Evolutionary conservation across 2,113 vertebrate species (phyloP), one percentile per base, ranked within the genome.

Genomic region (Ancistrus triradiatus): DNA sequence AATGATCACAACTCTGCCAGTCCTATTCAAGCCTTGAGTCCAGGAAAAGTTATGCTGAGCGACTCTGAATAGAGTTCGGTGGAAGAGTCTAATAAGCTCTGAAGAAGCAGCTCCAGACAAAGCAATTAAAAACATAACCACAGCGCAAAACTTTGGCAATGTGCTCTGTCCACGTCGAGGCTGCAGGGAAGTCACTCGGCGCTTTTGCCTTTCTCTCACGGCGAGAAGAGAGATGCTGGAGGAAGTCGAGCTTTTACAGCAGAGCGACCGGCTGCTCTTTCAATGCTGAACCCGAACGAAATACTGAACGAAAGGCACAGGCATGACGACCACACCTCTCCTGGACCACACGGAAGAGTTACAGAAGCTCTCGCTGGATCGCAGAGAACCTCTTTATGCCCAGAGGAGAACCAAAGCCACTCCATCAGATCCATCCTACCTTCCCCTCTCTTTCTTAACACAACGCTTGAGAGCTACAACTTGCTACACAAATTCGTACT

Each of bases 231-330:
- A 57, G 63, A 49, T 59, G 70, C 71, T 73, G 78, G 78, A 84
- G 77, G 72, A 59, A 66, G 69, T 35, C 51, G 44, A 68, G 47
- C 58, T 73, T 69, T 52, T 76, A 38, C 74, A 74, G 79, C 76
- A 70, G 73, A 63, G 66, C 63, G 72, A 80, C 68, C 14, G 57
- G 51, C 42, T 46, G 56, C 50, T 44, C 47, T 76, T 74, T 17
- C 67, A 42, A 63, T 76, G 47, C 70, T 74, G 69, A 72, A 75
- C 77, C 72, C 52, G 78, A 71, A 74, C 74, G 78, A 79, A 80
- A 78, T 76, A 78, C 76, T 77, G 77, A 79, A 60, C 57, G 57
- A 82, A 71, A 78, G 80, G 74, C 80, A 82, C 83, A 79, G 73
- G 75, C 80, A 73, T 82, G 80, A 74, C 14, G 59, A 81, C 76